Conservation (phyloP, 2,797 vertebrate species). For the Epinephelus malabaricus region DNA sequence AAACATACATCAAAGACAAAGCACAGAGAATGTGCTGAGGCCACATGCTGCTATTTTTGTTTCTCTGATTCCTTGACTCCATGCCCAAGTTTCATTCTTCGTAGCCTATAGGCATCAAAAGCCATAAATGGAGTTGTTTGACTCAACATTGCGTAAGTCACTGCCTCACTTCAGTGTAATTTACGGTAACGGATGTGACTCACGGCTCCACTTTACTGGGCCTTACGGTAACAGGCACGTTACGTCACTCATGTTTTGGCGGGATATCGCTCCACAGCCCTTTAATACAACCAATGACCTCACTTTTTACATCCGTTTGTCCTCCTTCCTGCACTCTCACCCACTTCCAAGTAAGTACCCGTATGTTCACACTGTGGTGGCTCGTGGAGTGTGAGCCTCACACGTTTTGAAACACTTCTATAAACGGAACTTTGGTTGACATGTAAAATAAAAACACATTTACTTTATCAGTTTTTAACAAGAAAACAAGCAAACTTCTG, state of each 20-base stretch:
- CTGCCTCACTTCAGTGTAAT: background rate
- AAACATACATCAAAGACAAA: background rate
- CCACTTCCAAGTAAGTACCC: background rate
- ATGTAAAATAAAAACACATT: background rate
- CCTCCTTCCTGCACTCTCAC: fast-evolving
- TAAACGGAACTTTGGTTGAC: background rate
- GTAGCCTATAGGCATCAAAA: background rate
- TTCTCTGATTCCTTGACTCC: background rate
- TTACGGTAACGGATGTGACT: constrained; percentile 53
- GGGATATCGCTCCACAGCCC: background rate
- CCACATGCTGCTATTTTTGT: background rate
- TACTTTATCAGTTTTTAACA: background rate
- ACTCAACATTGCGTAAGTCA: background rate
- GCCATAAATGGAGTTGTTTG: background rate
- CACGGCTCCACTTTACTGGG: constrained; percentile 5
- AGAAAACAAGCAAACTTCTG: background rate
- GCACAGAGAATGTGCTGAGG: background rate
- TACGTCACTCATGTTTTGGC: background rate
- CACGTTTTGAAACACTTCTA: background rate
- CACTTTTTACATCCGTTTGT: background rate
- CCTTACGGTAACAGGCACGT: constrained; percentile 41
- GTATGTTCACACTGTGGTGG: background rate
- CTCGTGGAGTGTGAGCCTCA: no score
- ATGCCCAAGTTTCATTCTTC: background rate
- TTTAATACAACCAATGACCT: background rate